phyloP scores from a whole-genome alignment of 2,797 vertebrate genomes.

The Podarcis lilfordi region DNA sequence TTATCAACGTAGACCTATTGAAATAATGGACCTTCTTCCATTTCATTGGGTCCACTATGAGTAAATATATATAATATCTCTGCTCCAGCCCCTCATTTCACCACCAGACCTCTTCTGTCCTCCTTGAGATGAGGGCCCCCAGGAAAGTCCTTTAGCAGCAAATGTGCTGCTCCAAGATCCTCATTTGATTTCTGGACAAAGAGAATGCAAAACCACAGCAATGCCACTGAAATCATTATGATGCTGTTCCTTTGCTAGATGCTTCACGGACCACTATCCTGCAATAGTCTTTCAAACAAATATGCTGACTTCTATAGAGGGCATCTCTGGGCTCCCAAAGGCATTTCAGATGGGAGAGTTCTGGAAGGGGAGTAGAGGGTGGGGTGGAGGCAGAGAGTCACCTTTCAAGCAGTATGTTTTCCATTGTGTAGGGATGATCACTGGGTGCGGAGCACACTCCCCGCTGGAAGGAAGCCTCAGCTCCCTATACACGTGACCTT shows the following conservation, averaged over 20 bases:
- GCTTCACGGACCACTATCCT: constrained; percentile 46
- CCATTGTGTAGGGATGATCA: neutral
- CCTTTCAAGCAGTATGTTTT: constrained; percentile 35
- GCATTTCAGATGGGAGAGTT: constrained; percentile 33
- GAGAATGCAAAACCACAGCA: constrained; percentile 43
- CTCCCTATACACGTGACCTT: no score
- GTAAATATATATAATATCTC: no score
- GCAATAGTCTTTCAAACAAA: constrained; percentile 53
- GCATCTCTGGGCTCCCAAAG: constrained; percentile 22
- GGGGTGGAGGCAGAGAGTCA: neutral
- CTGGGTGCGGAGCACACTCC: no score
- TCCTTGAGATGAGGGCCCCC: no score
- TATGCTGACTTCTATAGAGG: neutral
- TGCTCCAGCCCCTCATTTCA: no score
- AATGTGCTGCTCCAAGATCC: constrained; percentile 2
- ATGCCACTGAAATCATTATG: constrained; percentile 61
- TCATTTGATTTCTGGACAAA: constrained; percentile 8
- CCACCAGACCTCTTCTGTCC: no score
- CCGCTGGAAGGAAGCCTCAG: rapidly evolving
- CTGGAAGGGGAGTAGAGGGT: neutral
- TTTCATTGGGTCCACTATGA: no score
- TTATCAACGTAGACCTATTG: no score
- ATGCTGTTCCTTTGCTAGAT: constrained; percentile 43
- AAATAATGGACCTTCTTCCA: no score
- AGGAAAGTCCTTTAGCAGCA: neutral